A percentile compares a stretch with the other conserved stretches of the same genome.
Evolutionary conservation across 2,888 invertebrate species (phyloP).

Genomic region (Lasioglossum vierecki): DNA sequence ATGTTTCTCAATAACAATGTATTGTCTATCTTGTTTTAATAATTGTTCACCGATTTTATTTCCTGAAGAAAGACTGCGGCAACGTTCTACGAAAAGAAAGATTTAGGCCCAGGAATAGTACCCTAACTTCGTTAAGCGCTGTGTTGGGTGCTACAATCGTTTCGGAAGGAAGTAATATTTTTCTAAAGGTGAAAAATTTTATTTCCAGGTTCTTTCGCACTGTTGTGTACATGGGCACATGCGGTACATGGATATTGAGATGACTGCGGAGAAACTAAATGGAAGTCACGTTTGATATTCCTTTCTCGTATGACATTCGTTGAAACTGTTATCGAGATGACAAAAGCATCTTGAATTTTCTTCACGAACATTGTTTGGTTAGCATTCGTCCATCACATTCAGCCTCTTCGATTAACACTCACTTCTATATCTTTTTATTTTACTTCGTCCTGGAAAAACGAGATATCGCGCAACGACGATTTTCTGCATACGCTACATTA

Average conservation of each 20-base stretch:
- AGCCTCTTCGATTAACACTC: constrained; percentile 34
- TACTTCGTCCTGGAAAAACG: background rate
- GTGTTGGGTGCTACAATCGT: constrained; percentile 9
- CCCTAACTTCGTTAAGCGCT: constrained; percentile 8
- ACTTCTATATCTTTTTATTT: constrained; percentile 6
- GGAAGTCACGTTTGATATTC: constrained; percentile 69
- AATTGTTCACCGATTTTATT: background rate
- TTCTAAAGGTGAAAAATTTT: constrained; percentile 75
- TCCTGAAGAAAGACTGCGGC: background rate
- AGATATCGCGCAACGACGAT: constrained; percentile 9
- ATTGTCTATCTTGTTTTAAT: background rate
- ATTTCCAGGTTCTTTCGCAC: constrained; percentile 76
- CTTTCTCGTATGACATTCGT: constrained; percentile 65
- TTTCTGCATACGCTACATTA: constrained; percentile 19
- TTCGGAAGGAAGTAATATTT: constrained; percentile 52
- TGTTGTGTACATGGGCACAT: constrained; percentile 69
- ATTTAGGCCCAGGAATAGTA: constrained; percentile 14
- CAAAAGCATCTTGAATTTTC: constrained; percentile 63
- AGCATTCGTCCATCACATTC: constrained; percentile 62
- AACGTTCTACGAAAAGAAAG: constrained; percentile 17
- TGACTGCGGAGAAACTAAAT: constrained; percentile 72
- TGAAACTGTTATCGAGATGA: constrained; percentile 69
- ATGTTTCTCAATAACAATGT: constrained; percentile 21
- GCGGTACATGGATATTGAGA: constrained; percentile 72
- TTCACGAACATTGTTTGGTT: constrained; percentile 69